Conservation (phyloP, 2,113 vertebrate species). For the Phalacrocorax carbo region DNA sequence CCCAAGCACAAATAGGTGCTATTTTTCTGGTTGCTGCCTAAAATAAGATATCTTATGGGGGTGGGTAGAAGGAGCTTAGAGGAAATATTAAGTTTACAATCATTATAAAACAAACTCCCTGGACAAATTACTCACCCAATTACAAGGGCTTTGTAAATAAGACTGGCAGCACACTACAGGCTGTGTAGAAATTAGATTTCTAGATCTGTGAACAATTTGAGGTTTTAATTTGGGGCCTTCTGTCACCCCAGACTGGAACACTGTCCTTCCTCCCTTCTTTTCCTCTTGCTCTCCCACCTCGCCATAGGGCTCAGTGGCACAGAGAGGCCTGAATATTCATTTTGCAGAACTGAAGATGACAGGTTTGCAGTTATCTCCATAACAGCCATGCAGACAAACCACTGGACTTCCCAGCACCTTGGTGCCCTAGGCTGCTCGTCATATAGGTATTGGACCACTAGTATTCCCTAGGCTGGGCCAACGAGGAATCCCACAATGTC, state of each 20-base stretch:
- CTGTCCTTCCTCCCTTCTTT: rapidly evolving
- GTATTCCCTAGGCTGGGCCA: neutral
- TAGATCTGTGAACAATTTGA: neutral
- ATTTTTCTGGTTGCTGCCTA: neutral
- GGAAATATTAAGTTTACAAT: neutral
- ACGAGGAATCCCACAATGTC: neutral
- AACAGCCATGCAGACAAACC: rapidly evolving
- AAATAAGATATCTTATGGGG: neutral
- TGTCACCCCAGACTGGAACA: too few relatives aligned
- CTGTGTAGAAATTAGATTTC: neutral
- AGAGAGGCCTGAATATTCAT: rapidly evolving
- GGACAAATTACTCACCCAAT: neutral
- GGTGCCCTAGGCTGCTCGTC: neutral
- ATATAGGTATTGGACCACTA: rapidly evolving
- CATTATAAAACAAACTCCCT: neutral
- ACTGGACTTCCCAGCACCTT: neutral
- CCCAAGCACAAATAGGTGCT: neutral
- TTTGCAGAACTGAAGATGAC: neutral
- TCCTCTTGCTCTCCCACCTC: neutral
- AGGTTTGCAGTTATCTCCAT: rapidly evolving
- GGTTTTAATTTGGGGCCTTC: neutral
- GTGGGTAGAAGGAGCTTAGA: neutral
- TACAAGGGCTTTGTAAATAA: neutral
- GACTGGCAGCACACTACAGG: neutral
- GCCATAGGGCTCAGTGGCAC: neutral